Evolutionary conservation across 2,113 vertebrate species (phyloP).

Genomic region (Rafetus swinhoei): DNA sequence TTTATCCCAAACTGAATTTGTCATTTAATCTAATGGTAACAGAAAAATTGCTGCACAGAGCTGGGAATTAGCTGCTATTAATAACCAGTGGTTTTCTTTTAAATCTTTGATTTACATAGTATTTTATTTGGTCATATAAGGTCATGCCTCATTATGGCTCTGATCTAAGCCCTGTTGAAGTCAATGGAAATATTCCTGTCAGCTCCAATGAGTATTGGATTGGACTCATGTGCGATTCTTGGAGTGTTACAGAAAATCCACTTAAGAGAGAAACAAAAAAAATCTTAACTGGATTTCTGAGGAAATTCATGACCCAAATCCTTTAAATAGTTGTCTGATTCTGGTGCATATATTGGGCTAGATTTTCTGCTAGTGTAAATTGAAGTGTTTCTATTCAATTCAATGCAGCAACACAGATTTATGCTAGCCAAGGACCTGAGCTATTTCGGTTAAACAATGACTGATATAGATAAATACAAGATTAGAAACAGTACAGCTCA

Average conservation of each 20-base stretch:
- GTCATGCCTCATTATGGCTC: constrained; percentile 58
- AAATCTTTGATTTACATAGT: constrained; percentile 19
- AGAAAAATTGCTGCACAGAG: not conserved
- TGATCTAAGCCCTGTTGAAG: constrained; percentile 61
- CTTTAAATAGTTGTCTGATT: not conserved
- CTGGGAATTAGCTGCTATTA: constrained; percentile 25
- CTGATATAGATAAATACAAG: not conserved
- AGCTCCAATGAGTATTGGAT: constrained; percentile 53
- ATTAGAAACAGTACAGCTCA: not conserved
- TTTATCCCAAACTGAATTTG: not conserved
- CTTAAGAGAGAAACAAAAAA: constrained; percentile 31
- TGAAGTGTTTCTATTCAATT: not conserved
- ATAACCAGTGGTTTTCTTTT: not conserved
- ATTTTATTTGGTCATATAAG: constrained; percentile 29
- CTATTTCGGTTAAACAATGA: not conserved
- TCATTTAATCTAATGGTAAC: not conserved
- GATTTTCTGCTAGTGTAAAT: not conserved
- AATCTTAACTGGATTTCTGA: not conserved
- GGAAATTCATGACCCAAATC: not conserved
- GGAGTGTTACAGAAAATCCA: constrained; percentile 40
- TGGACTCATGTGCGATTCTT: constrained; percentile 25
- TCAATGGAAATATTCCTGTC: constrained; percentile 63
- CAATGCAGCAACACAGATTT: not conserved
- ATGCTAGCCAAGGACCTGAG: not conserved
- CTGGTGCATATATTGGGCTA: not conserved